A percentile compares a stretch with the other conserved stretches of the same genome.
These are phyloP conservation scores for Anneissia japonica DNA, from an alignment of 35 echinoderm and acorn worm species.

Conservation along the genomic window DNA sequence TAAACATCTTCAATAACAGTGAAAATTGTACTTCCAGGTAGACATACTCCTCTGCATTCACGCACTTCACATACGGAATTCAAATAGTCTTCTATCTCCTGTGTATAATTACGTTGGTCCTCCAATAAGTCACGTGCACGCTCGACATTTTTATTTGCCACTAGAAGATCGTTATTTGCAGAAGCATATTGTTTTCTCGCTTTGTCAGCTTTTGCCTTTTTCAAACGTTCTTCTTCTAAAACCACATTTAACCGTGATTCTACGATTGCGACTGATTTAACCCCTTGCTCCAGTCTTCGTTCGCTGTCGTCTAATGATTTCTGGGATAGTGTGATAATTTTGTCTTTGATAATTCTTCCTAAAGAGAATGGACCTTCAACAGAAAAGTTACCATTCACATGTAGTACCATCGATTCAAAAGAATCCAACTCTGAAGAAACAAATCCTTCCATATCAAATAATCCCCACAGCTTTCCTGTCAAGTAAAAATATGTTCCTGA, in stretches of 20 bases:
- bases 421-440: too few relatives aligned
- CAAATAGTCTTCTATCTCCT: background rate
- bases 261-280: background rate
- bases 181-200: background rate
- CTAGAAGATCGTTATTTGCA: background rate
- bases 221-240: background rate
- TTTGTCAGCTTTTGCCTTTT: background rate
- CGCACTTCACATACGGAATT: background rate
- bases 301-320: background rate
- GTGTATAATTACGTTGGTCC: background rate
- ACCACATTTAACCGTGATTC: background rate
- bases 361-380: background rate
- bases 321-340: background rate
- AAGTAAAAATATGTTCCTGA: too few relatives aligned
- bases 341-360: background rate
- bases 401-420: too few relatives aligned
- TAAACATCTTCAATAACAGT: background rate
- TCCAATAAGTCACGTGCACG: background rate
- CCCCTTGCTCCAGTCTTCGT: background rate
- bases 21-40: background rate
- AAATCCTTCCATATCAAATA: too few relatives aligned
- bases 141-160: background rate
- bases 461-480: too few relatives aligned
- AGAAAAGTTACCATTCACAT: too few relatives aligned
- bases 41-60: background rate